phyloP scores from a whole-genome alignment of 1,140 invertebrate genomes.

The Diorhabda elongata region DNA sequence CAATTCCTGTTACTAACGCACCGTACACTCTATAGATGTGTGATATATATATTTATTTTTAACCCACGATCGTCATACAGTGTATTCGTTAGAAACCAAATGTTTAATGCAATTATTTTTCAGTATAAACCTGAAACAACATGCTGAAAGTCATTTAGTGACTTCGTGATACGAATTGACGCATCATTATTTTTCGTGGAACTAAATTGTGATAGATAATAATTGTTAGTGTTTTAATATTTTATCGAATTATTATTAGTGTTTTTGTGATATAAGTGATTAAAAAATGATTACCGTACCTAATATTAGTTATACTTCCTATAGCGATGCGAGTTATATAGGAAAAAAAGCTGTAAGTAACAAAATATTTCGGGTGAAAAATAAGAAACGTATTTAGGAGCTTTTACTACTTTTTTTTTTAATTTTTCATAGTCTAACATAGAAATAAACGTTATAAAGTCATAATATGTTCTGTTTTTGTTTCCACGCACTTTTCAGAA shows the following conservation, averaged over 20 bases:
- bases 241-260: not conserved
- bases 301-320: constrained; percentile 10
- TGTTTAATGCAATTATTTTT: not conserved
- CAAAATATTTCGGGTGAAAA: not conserved
- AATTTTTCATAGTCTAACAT: no score
- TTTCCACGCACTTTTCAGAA: no score
- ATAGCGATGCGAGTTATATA: constrained; percentile 39
- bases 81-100: not conserved
- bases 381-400: no score
- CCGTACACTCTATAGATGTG: not conserved
- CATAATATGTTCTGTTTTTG: no score
- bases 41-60: constrained; percentile 1
- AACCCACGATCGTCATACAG: constrained; percentile 8
- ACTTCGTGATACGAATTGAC: no score
- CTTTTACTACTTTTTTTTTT: no score
- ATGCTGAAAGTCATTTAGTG: not conserved
- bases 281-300: not conserved
- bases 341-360: constrained; percentile 34
- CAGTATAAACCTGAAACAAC: not conserved
- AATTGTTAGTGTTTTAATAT: not conserved
- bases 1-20: not conserved
- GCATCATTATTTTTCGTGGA: no score
- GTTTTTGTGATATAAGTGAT: not conserved
- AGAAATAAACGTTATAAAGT: no score
- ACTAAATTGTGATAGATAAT: not conserved